A percentile compares a stretch with the other conserved stretches of the same genome.
These are phyloP conservation scores for Artibeus lituratus DNA, from an alignment of 2,797 vertebrate species.

Conservation along the genomic window DNA sequence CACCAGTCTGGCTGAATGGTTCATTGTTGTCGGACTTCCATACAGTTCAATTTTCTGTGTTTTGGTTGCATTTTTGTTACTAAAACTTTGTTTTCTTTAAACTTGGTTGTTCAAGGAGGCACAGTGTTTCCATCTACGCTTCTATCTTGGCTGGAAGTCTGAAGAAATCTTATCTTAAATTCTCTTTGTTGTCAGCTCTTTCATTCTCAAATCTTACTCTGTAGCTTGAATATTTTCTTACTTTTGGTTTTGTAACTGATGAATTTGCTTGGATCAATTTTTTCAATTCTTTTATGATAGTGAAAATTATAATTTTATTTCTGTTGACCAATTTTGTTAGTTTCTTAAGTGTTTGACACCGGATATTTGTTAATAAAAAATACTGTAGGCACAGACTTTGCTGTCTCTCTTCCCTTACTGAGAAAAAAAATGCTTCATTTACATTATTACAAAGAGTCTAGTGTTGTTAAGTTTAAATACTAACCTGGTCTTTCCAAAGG, in stretches of 20 bases:
- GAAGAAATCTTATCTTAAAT: conserved; percentile 36
- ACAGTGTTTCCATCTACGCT: too few species aligned
- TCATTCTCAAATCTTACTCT: not conserved
- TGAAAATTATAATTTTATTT: conserved; percentile 40
- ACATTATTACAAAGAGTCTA: not conserved
- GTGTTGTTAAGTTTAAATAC: not conserved
- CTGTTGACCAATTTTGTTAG: not conserved
- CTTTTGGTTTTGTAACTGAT: conserved; percentile 20
- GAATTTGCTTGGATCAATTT: conserved; percentile 43
- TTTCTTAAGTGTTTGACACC: conserved; percentile 7
- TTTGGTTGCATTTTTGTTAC: too few species aligned
- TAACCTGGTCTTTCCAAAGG: conserved; percentile 3
- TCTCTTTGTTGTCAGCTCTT: not conserved
- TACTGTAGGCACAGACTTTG: not conserved
- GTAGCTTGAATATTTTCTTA: conserved; percentile 28
- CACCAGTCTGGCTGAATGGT: too few species aligned
- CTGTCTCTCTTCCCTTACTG: not conserved
- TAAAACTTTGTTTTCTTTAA: too few species aligned
- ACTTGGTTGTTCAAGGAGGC: too few species aligned
- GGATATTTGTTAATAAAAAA: conserved; percentile 22
- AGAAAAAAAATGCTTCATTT: conserved; percentile 10
- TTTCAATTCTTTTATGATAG: conserved; percentile 23
- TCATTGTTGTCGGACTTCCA: too few species aligned
- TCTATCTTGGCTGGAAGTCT: too few species aligned
- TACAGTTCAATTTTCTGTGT: too few species aligned